Conservation (phyloP, 35 echinoderm and acorn worm genomes). For the Chiridota heheva region DNA sequence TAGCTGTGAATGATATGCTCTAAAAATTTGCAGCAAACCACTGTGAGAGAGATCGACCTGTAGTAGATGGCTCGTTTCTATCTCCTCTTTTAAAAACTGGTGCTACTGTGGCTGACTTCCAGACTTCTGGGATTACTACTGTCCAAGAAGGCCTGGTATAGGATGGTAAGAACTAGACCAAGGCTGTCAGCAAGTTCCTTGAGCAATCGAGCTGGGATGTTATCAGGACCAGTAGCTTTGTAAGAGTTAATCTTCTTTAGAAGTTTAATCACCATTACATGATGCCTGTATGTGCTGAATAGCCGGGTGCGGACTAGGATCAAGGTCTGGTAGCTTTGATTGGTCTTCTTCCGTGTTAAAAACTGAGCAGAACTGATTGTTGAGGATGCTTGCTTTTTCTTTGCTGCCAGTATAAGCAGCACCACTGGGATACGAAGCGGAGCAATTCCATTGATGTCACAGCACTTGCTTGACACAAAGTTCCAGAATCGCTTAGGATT, state of each 20-base stretch:
- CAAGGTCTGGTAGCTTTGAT: constrained; percentile 17
- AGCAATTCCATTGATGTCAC: constrained; percentile 51
- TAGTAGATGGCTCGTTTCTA: constrained; percentile 10
- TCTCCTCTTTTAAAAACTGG: constrained; percentile 40
- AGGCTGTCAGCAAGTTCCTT: constrained; percentile 54
- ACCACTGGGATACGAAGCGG: constrained; percentile 27
- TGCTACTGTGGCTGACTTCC: constrained; percentile 35
- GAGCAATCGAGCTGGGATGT: constrained; percentile 42
- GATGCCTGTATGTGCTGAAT: constrained; percentile 25
- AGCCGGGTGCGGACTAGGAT: constrained; percentile 19
- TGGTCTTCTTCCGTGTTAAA: constrained; percentile 50
- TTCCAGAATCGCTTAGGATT: constrained; percentile 47
- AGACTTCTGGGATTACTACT: constrained; percentile 26
- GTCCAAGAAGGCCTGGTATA: constrained; percentile 35
- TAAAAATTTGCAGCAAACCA: neutral
- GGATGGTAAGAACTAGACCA: constrained; percentile 22
- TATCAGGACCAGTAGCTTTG: constrained; percentile 59
- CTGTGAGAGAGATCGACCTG: no score
- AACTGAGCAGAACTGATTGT: constrained; percentile 43
- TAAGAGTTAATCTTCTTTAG: constrained; percentile 54
- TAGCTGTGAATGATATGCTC: neutral
- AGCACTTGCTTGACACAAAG: constrained; percentile 34
- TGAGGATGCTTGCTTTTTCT: constrained; percentile 48
- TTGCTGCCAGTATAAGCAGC: constrained; percentile 29
- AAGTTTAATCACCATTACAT: constrained; percentile 41